These are phyloP conservation scores for Odontocolon sp. DNA, from an alignment of 2,888 invertebrate species.

Conservation along the genomic window DNA sequence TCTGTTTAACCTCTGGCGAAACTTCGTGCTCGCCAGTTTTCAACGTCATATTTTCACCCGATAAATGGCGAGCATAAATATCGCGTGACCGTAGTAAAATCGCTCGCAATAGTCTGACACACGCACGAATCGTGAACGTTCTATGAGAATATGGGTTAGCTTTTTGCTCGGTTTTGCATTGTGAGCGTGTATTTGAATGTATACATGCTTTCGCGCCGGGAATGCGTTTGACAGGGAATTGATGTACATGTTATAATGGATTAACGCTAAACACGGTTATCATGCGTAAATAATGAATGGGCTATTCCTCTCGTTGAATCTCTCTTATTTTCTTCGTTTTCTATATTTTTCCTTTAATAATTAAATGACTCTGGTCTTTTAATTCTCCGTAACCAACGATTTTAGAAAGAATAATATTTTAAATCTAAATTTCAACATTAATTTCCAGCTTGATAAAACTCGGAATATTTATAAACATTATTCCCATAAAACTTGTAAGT, in stretches of 20 bases:
- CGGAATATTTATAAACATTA: no score
- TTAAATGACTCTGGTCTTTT: no score
- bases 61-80: slow-evolving; percentile 65
- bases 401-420: no score
- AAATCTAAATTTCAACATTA: no score
- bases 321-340: no score
- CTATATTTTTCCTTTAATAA: no score
- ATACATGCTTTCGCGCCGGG: slow-evolving; percentile 25
- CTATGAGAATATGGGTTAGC: neutral
- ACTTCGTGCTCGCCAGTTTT: slow-evolving; percentile 35
- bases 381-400: no score
- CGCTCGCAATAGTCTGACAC: slow-evolving; percentile 43
- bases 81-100: slow-evolving; percentile 57
- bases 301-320: neutral
- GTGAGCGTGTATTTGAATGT: slow-evolving; percentile 19
- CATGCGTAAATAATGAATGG: slow-evolving; percentile 61
- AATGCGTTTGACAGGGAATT: slow-evolving; percentile 69
- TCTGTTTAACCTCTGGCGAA: slow-evolving; percentile 26
- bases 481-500: no score
- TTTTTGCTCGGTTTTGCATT: slow-evolving; percentile 33
- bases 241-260: slow-evolving; percentile 69
- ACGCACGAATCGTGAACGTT: slow-evolving; percentile 39
- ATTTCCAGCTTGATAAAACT: no score
- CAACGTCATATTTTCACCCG: slow-evolving; percentile 61
- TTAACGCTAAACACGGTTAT: slow-evolving; percentile 66